A percentile compares a stretch with the other conserved stretches of the same genome.
These are phyloP conservation scores for Babyrousa celebensis DNA, from an alignment of 2,797 vertebrate species.

Conservation along the genomic window DNA sequence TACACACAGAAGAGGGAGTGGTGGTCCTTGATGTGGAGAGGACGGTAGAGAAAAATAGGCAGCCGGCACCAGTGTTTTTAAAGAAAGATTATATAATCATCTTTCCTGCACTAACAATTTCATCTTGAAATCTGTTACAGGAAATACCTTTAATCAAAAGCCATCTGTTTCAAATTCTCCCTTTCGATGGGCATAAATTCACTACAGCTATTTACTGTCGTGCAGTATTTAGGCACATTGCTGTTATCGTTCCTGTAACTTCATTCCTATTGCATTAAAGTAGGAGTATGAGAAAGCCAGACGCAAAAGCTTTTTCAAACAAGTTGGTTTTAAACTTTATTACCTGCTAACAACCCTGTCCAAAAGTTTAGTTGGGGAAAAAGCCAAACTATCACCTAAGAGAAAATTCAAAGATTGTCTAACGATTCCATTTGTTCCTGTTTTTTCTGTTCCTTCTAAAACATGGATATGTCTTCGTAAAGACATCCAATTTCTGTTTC, in stretches of 20 bases:
- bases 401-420: neutral
- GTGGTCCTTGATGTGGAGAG: neutral
- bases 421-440: neutral
- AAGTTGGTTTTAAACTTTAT: conserved; percentile 34
- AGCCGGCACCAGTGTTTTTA: neutral
- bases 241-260: neutral
- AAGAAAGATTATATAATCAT: neutral
- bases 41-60: neutral
- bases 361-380: neutral
- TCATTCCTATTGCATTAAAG: neutral
- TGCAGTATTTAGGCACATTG: neutral
- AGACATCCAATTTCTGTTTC: conserved; percentile 31
- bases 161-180: conserved; percentile 70
- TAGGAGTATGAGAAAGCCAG: neutral
- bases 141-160: conserved; percentile 61
- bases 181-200: conserved; percentile 29
- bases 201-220: neutral
- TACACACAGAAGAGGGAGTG: neutral
- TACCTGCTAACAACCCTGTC: conserved; percentile 34
- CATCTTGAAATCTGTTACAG: conserved; percentile 49
- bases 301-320: neutral
- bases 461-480: neutral
- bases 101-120: conserved; percentile 32
- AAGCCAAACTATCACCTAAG: neutral
- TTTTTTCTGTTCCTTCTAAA: conserved; percentile 13